phyloP scores from a whole-genome alignment of 2,113 vertebrate genomes.

The Heterochromis multidens region DNA sequence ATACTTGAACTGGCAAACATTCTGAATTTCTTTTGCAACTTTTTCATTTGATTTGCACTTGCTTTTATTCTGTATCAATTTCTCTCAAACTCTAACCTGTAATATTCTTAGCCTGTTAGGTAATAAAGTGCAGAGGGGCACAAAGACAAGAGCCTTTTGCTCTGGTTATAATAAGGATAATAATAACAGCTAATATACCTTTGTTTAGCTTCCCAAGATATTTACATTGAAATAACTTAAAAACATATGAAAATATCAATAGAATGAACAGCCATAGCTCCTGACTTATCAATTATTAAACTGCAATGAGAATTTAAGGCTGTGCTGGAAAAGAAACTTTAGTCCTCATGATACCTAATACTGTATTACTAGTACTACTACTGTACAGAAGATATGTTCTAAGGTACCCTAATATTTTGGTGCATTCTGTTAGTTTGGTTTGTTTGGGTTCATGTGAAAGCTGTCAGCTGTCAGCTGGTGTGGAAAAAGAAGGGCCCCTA shows the following conservation, averaged over 20 bases:
- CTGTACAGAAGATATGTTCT: background rate
- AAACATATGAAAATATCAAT: background rate
- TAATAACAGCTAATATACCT: background rate
- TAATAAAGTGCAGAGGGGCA: background rate
- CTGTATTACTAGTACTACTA: background rate
- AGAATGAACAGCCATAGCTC: background rate
- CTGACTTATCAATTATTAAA: background rate
- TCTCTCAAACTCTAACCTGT: background rate
- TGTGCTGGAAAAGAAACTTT: background rate
- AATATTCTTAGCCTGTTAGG: background rate
- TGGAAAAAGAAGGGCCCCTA: background rate
- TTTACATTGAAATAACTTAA: background rate
- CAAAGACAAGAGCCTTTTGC: background rate
- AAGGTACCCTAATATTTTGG: background rate
- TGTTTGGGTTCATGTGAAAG: background rate
- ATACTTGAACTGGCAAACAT: background rate
- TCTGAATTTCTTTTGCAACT: conserved; percentile 8
- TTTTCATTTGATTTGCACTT: conserved; percentile 10
- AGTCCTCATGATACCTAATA: background rate
- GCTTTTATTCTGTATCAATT: background rate
- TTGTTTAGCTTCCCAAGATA: background rate
- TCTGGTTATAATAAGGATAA: background rate
- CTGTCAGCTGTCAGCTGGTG: background rate
- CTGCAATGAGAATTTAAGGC: background rate
- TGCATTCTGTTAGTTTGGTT: background rate